Evolutionary conservation across 2,113 vertebrate species (phyloP).

Genomic region (Megaceryle torquata): DNA sequence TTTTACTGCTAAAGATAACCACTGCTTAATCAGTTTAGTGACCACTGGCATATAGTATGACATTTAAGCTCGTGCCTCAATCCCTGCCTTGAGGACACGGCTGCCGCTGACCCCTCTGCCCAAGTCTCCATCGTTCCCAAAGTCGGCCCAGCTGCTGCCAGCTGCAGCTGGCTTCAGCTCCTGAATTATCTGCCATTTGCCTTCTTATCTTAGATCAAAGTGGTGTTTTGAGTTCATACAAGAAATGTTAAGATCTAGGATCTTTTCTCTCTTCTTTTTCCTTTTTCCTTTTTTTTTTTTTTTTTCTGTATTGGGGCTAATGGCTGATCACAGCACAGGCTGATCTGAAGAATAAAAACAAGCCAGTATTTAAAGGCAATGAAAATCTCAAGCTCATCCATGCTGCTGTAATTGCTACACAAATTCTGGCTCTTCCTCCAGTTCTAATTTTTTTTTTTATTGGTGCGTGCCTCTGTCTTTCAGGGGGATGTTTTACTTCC

Average conservation of each 20-base stretch:
- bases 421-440: constrained; percentile 42
- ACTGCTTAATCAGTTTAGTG: constrained; percentile 69
- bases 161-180: background rate
- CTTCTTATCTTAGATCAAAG: constrained; percentile 36
- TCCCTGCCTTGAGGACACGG: background rate
- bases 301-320: background rate
- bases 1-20: constrained; percentile 68
- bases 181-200: background rate
- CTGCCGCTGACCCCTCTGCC: background rate
- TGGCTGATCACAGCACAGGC: constrained; percentile 1
- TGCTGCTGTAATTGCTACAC: constrained; percentile 31
- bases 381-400: constrained; percentile 3
- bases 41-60: constrained; percentile 52
- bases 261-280: background rate
- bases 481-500: constrained; percentile 39
- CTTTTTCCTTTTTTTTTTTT: background rate
- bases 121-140: background rate
- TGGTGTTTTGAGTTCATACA: background rate
- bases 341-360: constrained; percentile 31
- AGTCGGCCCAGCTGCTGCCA: background rate
- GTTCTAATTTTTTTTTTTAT: background rate
- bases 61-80: constrained; percentile 46
- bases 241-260: background rate
- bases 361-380: constrained; percentile 37
- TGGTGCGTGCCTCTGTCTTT: background rate